Conservation (phyloP, 2,113 vertebrate genomes). For the Vireo altiloquus region DNA sequence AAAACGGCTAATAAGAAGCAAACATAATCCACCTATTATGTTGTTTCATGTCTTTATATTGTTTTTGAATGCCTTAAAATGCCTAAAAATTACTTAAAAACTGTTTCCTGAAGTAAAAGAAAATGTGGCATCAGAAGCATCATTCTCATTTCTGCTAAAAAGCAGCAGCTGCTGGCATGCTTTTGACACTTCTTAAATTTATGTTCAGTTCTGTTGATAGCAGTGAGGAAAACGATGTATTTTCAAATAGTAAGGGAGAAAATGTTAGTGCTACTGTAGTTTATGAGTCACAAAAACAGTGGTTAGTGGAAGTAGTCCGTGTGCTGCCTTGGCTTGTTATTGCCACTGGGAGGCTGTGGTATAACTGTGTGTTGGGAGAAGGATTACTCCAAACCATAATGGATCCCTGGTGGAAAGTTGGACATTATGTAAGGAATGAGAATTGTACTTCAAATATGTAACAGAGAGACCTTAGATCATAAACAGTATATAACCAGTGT, state of each 20-base stretch:
- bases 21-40: background rate
- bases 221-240: background rate
- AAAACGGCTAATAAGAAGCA: background rate
- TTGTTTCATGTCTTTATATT: background rate
- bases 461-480: background rate
- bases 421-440: background rate
- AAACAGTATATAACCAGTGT: background rate
- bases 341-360: conserved; percentile 20
- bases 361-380: background rate
- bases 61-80: background rate
- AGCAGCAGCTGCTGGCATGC: background rate
- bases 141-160: background rate
- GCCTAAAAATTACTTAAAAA: conserved; percentile 21
- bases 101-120: background rate
- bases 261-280: background rate
- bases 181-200: background rate
- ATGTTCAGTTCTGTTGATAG: background rate
- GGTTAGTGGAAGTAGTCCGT: background rate
- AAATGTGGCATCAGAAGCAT: background rate
- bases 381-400: conserved; percentile 38
- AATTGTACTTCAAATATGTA: background rate
- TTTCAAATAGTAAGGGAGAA: background rate
- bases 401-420: background rate
- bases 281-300: background rate
- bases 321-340: background rate